Evolutionary conservation across 2,113 vertebrate species (phyloP).

Genomic region (Lota lota): DNA sequence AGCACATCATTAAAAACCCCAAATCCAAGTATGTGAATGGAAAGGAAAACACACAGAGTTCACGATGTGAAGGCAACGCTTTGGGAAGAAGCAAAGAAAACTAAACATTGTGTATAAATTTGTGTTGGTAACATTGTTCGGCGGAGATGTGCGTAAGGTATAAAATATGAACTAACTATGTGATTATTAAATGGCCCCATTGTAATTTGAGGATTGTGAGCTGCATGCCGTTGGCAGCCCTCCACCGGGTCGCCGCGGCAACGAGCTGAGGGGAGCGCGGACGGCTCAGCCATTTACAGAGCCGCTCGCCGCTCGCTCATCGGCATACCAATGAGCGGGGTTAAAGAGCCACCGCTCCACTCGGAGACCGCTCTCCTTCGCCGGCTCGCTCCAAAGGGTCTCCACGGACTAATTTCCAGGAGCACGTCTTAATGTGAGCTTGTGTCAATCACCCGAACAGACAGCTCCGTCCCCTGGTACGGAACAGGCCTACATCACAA

Average conservation of each 20-base stretch:
- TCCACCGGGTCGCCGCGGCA: conserved; percentile 90
- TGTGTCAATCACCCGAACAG: conserved; percentile 99
- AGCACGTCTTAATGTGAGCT: conserved; percentile 99
- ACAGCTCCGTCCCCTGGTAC: conserved; percentile 99
- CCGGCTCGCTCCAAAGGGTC: conserved; percentile 94
- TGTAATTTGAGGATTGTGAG: conserved; percentile 95
- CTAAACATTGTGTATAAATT: conserved; percentile 34
- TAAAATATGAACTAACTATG: conserved; percentile 98
- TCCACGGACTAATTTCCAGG: conserved; percentile 99
- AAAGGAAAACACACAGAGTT: conserved; percentile 59
- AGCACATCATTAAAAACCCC: conserved; percentile 64
- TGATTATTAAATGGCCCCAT: conserved; percentile 99
- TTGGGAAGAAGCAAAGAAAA: conserved; percentile 16
- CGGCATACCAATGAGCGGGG: conserved; percentile 99
- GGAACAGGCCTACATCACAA: conserved; percentile 56
- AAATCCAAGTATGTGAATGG: conserved; percentile 33
- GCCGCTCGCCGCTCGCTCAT: conserved; percentile 89
- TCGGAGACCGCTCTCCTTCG: conserved; percentile 96
- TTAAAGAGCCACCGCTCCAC: conserved; percentile 99
- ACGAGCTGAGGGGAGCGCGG: conserved; percentile 96
- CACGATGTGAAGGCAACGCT: conserved; percentile 58
- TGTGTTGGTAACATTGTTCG: conserved; percentile 59
- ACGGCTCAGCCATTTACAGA: conserved; percentile 98
- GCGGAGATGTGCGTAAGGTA: conserved; percentile 62
- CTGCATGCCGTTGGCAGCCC: conserved; percentile 96